These are phyloP conservation scores for Clepsis dumicolana DNA, from an alignment of 2,888 invertebrate species.

Conservation along the genomic window DNA sequence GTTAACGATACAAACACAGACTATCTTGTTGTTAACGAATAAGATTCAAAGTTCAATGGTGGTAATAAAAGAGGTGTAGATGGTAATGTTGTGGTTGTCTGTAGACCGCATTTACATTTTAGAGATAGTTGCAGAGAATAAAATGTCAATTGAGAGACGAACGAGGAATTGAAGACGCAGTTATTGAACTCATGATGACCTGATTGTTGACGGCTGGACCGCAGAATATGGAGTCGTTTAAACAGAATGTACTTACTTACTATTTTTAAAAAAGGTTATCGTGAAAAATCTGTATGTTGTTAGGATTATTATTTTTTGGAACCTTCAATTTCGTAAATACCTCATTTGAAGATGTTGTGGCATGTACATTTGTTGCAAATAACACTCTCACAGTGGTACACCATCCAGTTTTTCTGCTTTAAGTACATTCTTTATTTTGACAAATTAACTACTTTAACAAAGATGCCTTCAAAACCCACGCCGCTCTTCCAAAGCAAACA, in stretches of 20 bases:
- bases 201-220: slow-evolving; percentile 64
- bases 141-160: slow-evolving; percentile 83
- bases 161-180: slow-evolving; percentile 77
- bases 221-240: slow-evolving; percentile 64
- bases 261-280: slow-evolving; percentile 18
- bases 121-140: slow-evolving; percentile 80
- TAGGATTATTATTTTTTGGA: not conserved
- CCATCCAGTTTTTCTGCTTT: not conserved
- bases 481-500: slow-evolving; percentile 37
- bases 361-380: not conserved
- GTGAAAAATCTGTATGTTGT: not conserved
- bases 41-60: slow-evolving; percentile 30
- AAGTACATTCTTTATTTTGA: not conserved
- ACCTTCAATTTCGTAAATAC: not conserved
- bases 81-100: slow-evolving; percentile 69
- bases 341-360: not conserved
- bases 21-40: slow-evolving; percentile 24
- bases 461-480: slow-evolving; percentile 39
- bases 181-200: slow-evolving; percentile 80
- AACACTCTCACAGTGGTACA: not conserved
- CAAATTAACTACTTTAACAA: slow-evolving; percentile 26
- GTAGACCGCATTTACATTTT: slow-evolving; percentile 83
- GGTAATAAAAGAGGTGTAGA: slow-evolving; percentile 41
- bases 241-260: slow-evolving; percentile 48
- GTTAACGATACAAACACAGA: slow-evolving; percentile 16